phyloP scores from a whole-genome alignment of 1,140 invertebrate species.

The Philotrypesis tridentata region DNA sequence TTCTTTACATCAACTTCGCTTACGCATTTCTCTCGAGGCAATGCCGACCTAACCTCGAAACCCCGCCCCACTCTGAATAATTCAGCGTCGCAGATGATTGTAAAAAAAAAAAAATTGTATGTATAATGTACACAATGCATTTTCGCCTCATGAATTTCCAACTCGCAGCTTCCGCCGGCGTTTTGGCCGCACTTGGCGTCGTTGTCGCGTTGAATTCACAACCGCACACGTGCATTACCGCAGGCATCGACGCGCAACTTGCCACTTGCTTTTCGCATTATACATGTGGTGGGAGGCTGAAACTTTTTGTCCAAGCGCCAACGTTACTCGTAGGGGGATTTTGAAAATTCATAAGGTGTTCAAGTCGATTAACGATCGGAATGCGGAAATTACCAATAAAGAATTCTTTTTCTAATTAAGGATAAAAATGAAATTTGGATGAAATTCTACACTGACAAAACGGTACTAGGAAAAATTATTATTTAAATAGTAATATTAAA shows the following conservation, averaged over 20 bases:
- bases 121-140: background rate
- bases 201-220: conserved; percentile 3
- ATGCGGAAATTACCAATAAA: too few species aligned
- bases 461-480: too few species aligned
- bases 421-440: too few species aligned
- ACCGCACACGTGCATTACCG: background rate
- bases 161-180: conserved; percentile 4
- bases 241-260: background rate
- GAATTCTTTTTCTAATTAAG: too few species aligned
- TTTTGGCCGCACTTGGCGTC: background rate
- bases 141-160: conserved; percentile 10
- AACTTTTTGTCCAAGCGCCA: too few species aligned
- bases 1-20: background rate
- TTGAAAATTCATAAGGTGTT: too few species aligned
- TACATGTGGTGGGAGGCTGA: too few species aligned
- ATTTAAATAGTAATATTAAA: too few species aligned
- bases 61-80: background rate
- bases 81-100: background rate
- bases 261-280: background rate
- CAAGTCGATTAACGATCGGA: too few species aligned
- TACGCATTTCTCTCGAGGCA: background rate
- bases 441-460: too few species aligned
- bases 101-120: too few species aligned
- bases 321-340: background rate
- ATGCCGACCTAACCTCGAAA: background rate